Evolutionary conservation across 2,888 invertebrate species (phyloP), one percentile per base, ranked within the genome.

Genomic region (Isotomurus palustris): DNA sequence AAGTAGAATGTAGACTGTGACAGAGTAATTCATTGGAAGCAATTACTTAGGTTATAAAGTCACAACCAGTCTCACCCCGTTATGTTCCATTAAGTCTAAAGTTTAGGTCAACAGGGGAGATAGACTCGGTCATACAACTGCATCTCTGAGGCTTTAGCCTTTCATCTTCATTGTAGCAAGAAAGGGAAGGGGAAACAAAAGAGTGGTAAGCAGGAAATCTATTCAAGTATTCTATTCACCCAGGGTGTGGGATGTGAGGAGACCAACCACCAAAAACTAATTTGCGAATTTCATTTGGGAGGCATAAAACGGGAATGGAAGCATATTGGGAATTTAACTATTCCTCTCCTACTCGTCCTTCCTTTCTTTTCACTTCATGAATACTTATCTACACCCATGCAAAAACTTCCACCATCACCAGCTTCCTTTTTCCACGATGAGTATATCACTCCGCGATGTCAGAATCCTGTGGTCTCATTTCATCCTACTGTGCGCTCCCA

Each of bases 251-350:
- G 24, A 54, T 27, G 17, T 38, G 32, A 21, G 38, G 29, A 36
- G 22, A 41, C 38, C 50, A 50, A 35, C 50, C 50, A 56, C 56
- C 36, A 49, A 56, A 56, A 56, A 56, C 56, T 56, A 56, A 56
- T 56, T 56, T 51, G 51, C 44, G 50, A 56, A 51, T 50, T 56
- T 51, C 56, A 50, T 40, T 56, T 25, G 49, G 55, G 36, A 51
- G 45, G 5, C 14, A 27, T 25, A n/a, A 47, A 49, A 29, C 19
- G 28, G 47, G 28, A 44, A 28, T 28, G 47, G 47, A 28, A 47
- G 22, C 35, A 35, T 49, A 49, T 49, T 49, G 49, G 35, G 22
- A 49, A 49, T 35, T 49, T 49, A 35, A 12, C 49, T 12, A 29
- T 35, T 14, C 22, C 6, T 32, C 32, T 32, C 32, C 14, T 32